phyloP scores from a whole-genome alignment of 2,888 invertebrate species.

The Sinodicranocentrus sp. region DNA sequence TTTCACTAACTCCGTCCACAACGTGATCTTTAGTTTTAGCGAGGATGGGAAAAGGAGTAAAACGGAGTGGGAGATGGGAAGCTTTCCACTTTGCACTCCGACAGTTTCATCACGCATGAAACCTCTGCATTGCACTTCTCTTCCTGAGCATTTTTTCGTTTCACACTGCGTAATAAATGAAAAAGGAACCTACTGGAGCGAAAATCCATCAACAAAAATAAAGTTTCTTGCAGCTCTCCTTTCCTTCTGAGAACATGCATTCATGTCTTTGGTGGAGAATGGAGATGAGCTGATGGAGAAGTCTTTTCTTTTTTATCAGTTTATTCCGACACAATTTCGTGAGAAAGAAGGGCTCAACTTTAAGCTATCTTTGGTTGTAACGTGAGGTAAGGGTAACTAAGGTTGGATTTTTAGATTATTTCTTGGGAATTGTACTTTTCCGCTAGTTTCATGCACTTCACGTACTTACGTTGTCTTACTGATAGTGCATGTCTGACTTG shows the following conservation, averaged over 20 bases:
- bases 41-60: background rate
- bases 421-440: background rate
- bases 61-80: background rate
- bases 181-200: slow-evolving; percentile 50
- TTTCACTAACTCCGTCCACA: slow-evolving; percentile 6
- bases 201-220: slow-evolving; percentile 38
- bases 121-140: slow-evolving; percentile 19
- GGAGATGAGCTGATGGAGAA: background rate
- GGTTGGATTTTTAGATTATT: background rate
- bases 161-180: slow-evolving; percentile 54
- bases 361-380: no score
- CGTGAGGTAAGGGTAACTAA: background rate
- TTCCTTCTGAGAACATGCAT: slow-evolving; percentile 1
- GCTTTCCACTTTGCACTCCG: slow-evolving; percentile 22
- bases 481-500: no score
- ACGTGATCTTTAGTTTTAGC: slow-evolving; percentile 22
- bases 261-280: background rate
- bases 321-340: slow-evolving; percentile 16
- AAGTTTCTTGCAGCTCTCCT: slow-evolving; percentile 33
- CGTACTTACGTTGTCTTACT: background rate
- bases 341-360: background rate
- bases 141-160: background rate
- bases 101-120: slow-evolving; percentile 27
- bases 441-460: slow-evolving; percentile 15
- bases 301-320: slow-evolving; percentile 12